Evolutionary conservation across 2,888 invertebrate species (phyloP), one percentile per base, ranked within the genome.

Genomic region (Acleris cristana): DNA sequence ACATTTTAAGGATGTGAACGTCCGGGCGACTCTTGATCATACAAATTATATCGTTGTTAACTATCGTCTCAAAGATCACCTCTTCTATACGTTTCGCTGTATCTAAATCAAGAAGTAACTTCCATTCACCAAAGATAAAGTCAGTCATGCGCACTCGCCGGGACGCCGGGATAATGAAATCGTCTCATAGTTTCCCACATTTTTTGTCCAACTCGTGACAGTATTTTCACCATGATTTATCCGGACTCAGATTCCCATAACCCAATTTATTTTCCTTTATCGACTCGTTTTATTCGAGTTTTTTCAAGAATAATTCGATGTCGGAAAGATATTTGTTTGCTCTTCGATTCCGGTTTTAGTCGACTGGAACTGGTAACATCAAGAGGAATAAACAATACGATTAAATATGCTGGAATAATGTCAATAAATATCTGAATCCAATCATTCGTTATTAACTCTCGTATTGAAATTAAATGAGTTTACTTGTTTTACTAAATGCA

Each of bases 211-310:
- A 74, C 75, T 89, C 92, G 92, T 90, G 92, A 92, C 88, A 87
- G 85, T 85, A 87, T 87, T 90, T 89, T 84, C 84, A 84, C 83
- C 87, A 89, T 90, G 90, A 90, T 88, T 90, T 87, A 88, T 85
- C 86, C 79, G 76, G 78, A 77, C 77, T 83, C 79, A 78, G 86
- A 83, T 91, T 91, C 92, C 89, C 91, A 92, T 89, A 89, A 86
- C 86, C 82, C 81, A 85, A 85, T 87, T 87, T 86, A 83, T 82
- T 84, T 84, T 81, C 80, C 73, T 83, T 79, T 80, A 81, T 82
- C 79, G 81, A 79, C 65, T 70, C 78, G 70, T 79, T 80, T 79
- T 80, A 78, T 79, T 81, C 74, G 76, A 78, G 77, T 79, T 79
- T 73, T 64, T 74, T 74, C 71, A 72, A 75, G 72, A 77, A 75